Base-by-base conservation (phyloP, 2,888 invertebrate species). In the Steinernema carpocapsae region DNA sequence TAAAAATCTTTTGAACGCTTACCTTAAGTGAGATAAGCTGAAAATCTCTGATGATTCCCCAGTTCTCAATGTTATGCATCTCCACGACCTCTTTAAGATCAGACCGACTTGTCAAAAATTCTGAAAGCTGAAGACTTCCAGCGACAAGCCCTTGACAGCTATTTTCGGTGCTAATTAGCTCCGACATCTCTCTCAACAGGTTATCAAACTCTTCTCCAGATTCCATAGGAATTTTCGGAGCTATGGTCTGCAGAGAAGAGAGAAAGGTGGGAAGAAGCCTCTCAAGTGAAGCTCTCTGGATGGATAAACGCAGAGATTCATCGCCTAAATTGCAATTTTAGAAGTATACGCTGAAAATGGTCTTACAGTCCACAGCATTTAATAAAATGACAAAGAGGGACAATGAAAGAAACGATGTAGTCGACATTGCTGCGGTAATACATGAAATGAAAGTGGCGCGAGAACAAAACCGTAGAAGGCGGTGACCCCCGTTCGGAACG, bases 161-260 rank as follows among this genome's bases (percentile, higher is more conserved):
- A 6, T 26, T 56, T 10, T 26, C 26, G 6, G 26, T 12, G 24
- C 24, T 24, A 2, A 56, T 26, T 6, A 56, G 24, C 26, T 56
- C 56, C 24, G 22, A 22, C 2, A 56, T 22, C 26, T 56, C 56
- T 6, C 26, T 56, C 7, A 56, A 4, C 22, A 56, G 19, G 26
- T 22, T 26, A 26, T 56, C 56, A 26, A 56, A 56, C 26, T 56
- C 56, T 22, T 56, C 56, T 22, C 56, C 56, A 3, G 56, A 22
- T 19, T 6, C 7, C 56, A 56, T 56, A 3, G 56, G 56, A 22
- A 56, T 56, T 19, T 56, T 56, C 17, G 56, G 56, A 3, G 56
- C 56, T 2, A 56, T 7, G 3, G 4, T 17, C 17, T 22, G 22
- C 22, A 56, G 56, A 3, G 26, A 22, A 6, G 26, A 12, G 6